phyloP scores from a whole-genome alignment of 2,888 invertebrate species.

The Ornithoptera alexandrae region DNA sequence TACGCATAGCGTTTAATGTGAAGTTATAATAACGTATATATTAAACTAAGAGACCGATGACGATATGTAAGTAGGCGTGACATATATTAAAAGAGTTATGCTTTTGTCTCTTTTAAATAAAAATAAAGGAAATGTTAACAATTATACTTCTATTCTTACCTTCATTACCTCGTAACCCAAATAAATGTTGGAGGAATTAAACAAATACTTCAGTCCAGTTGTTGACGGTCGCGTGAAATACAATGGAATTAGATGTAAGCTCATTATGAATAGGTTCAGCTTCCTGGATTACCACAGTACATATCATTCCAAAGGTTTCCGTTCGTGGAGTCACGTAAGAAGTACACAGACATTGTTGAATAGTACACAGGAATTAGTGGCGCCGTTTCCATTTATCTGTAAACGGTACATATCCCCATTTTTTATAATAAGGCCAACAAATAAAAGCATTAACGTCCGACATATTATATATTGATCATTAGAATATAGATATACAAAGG shows the following conservation, averaged over 20 bases:
- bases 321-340: slow-evolving; percentile 18
- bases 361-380: neutral
- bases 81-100: no score
- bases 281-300: slow-evolving; percentile 25
- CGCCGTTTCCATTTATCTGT: neutral
- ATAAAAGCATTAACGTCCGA: neutral
- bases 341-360: neutral
- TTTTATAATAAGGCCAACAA: slow-evolving; percentile 1
- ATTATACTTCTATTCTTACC: neutral
- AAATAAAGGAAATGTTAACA: neutral
- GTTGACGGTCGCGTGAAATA: slow-evolving; percentile 16
- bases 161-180: slow-evolving; percentile 18
- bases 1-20: no score
- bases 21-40: no score
- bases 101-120: no score
- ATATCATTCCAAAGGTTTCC: slow-evolving; percentile 24
- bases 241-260: slow-evolving; percentile 29
- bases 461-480: neutral
- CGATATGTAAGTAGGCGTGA: no score
- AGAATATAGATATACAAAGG: no score
- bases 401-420: neutral
- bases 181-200: slow-evolving; percentile 22
- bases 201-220: slow-evolving; percentile 21
- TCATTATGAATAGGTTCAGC: slow-evolving; percentile 26
- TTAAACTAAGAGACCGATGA: no score